Evolutionary conservation across 1,140 invertebrate species (phyloP).

Genomic region (Caenorhabditis brenneri): DNA sequence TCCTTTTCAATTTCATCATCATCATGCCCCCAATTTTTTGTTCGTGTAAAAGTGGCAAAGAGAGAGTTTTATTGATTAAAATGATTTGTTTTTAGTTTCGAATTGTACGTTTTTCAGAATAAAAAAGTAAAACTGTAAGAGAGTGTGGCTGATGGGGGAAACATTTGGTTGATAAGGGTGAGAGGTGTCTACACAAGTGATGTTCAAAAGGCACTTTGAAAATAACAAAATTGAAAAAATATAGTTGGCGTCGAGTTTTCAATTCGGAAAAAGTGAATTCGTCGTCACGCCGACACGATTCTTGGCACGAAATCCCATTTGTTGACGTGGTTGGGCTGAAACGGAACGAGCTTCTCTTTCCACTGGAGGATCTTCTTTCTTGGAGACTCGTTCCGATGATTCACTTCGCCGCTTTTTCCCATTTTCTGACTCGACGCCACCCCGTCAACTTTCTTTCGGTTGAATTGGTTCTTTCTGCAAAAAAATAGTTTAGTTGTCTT

Average conservation of each 20-base stretch:
- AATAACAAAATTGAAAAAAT: neutral
- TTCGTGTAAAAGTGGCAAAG: neutral
- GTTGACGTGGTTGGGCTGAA: neutral
- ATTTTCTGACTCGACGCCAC: slow-evolving; percentile 24
- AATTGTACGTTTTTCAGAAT: neutral
- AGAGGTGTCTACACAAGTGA: neutral
- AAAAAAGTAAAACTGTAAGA: too few species aligned
- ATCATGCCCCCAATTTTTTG: neutral
- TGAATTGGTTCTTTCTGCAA: slow-evolving; percentile 23
- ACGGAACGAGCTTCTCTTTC: slow-evolving; percentile 22
- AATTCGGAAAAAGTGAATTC: slow-evolving; percentile 14
- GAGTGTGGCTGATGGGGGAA: too few species aligned
- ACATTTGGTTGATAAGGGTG: neutral
- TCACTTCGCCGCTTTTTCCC: neutral
- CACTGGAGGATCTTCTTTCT: neutral
- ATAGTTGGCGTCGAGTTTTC: slow-evolving; percentile 25
- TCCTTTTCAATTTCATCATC: neutral
- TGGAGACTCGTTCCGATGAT: neutral
- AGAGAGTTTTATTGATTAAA: slow-evolving; percentile 27
- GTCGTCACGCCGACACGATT: neutral
- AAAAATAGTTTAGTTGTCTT: too few species aligned
- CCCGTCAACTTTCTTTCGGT: slow-evolving; percentile 20
- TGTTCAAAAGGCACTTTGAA: slow-evolving; percentile 34
- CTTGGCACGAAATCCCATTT: neutral
- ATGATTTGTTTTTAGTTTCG: neutral